Evolutionary conservation across 2,888 invertebrate species (phyloP).

Genomic region (Branchinecta sandiegonensis): DNA sequence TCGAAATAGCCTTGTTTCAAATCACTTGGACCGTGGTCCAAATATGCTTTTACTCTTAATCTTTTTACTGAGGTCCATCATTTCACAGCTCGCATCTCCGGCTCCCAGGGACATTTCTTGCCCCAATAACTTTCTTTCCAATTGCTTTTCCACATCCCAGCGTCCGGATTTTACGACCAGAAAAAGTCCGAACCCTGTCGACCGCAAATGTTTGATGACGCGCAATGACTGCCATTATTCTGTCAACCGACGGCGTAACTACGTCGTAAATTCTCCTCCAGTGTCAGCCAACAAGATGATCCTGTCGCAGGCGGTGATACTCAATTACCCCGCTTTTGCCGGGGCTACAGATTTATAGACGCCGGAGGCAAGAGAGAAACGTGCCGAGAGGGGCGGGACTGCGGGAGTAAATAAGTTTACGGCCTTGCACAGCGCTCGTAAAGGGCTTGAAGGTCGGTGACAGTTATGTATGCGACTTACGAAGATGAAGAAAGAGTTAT

Average conservation of each 20-base stretch:
- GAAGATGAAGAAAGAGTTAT: too few relatives aligned
- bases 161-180: constrained; percentile 15
- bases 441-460: too few relatives aligned
- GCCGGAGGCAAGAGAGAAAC: constrained; percentile 9
- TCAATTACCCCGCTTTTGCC: constrained; percentile 15
- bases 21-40: too few relatives aligned
- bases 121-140: background rate
- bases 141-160: constrained; percentile 15
- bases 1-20: too few relatives aligned
- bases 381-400: background rate
- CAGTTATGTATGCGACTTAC: too few relatives aligned
- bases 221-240: constrained; percentile 17
- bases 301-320: constrained; percentile 16
- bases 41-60: too few relatives aligned
- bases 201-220: constrained; percentile 17
- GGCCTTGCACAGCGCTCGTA: too few relatives aligned
- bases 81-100: too few relatives aligned
- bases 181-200: constrained; percentile 17
- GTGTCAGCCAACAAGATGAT: constrained; percentile 17
- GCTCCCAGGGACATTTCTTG: background rate
- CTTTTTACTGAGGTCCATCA: too few relatives aligned
- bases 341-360: constrained; percentile 15
- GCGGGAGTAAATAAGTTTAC: too few relatives aligned
- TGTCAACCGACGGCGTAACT: constrained; percentile 15
- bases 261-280: constrained; percentile 11